Evolutionary conservation across 2,113 vertebrate species (phyloP).

Genomic region (Rhynchomys soricoides): DNA sequence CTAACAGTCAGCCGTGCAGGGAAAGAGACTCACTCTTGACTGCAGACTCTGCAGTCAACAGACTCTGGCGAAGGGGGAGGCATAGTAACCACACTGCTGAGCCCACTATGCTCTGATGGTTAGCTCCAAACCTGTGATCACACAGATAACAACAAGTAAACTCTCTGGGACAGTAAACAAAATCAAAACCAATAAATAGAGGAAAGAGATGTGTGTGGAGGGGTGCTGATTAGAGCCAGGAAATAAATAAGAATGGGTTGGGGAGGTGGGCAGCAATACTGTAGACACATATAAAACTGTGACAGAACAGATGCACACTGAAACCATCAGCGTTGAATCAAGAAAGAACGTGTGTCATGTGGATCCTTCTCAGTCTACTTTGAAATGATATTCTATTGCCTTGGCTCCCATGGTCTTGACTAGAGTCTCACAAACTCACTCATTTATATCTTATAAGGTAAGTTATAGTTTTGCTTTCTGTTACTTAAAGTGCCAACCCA

Average conservation of each 20-base stretch:
- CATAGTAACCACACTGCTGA: background rate
- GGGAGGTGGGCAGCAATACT: background rate
- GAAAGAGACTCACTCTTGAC: background rate
- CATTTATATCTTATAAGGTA: background rate
- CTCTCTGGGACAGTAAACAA: background rate
- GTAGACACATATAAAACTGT: background rate
- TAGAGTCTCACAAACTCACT: background rate
- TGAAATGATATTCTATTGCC: background rate
- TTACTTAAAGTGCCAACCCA: background rate
- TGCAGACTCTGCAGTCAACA: background rate
- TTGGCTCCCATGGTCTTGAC: background rate
- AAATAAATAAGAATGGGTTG: background rate
- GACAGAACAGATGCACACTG: background rate
- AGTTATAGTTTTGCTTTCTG: constrained; percentile 1
- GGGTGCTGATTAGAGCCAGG: background rate
- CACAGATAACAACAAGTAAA: background rate
- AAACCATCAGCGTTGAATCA: background rate
- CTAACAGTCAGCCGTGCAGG: background rate
- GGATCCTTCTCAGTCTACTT: background rate
- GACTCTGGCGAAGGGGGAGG: background rate
- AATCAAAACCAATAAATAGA: background rate
- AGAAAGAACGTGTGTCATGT: background rate
- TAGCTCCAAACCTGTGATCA: background rate
- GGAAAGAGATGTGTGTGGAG: background rate
- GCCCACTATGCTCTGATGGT: background rate